Base-by-base conservation (phyloP, 2,113 vertebrate species). In the Fukomys damarensis region DNA sequence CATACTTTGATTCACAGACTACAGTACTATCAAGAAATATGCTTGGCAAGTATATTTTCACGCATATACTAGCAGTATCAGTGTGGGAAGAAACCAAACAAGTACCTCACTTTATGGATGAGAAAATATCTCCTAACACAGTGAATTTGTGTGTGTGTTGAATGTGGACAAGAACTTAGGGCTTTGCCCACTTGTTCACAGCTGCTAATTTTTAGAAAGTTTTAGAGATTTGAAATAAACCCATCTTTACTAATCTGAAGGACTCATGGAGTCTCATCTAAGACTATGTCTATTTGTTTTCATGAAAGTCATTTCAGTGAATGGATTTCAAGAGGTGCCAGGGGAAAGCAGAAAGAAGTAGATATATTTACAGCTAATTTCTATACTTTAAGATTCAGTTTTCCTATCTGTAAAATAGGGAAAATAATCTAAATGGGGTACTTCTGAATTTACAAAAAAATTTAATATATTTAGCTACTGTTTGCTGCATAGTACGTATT, bases 221-320 rank as follows among this genome's bases (percentile, higher is more conserved):
- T 92, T 83, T 49, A 76, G 17, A 20, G 6, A 11, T 26, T 24
- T 85, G 41, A 65, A 86, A 92, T 66, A 28, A 93, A 89, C 56
- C n/a, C 46, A 66, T 5, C 43, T 43, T 65, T 87, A 90, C 65
- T 72, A 58, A 87, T 70, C 32, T 61, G 43, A 86, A 93, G n/a
- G 41, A 1, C 83, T 77, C 70, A 32, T 32, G 32, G 74, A 52
- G 85, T 93, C 94, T 94, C 43, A 95, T 66, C 61, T 88, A 95
- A 87, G 49, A 49, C 3, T 49, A 14, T 54, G 12, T 61, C 35
- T 86, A 49, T 35, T 38, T 91, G 54, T 93, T 94, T 81, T 86
- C 28, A 80, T 59, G 85, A 96, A 56, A 26, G 5, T 91, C 59
- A 56, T 82, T 46, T 66, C 86, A 85, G 70, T 61, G 41, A 96